Percentiles rank a stretch among this genome's conserved stretches.
phyloP scores from a whole-genome alignment of 1,140 invertebrate species.

The Littorina saxatilis region DNA sequence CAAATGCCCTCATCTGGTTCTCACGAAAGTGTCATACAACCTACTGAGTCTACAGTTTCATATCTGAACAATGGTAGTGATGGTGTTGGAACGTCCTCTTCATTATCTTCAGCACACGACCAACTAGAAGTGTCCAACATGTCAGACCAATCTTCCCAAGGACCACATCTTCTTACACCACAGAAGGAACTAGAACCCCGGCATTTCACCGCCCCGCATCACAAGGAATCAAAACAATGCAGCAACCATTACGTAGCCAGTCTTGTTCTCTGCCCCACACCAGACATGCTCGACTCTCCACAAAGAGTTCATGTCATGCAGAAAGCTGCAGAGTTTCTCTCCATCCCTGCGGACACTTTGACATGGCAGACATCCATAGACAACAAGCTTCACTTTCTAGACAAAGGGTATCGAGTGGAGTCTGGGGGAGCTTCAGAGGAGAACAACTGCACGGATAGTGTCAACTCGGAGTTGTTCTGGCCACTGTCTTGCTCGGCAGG shows the following conservation, averaged over 20 bases:
- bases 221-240: not conserved
- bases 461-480: constrained; percentile 37
- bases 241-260: not conserved
- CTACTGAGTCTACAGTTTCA: too few species aligned
- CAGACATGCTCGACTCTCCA: not conserved
- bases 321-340: constrained; percentile 3
- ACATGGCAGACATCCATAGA: not conserved
- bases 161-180: too few species aligned
- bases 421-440: not conserved
- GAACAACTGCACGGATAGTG: not conserved
- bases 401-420: not conserved
- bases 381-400: not conserved
- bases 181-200: too few species aligned
- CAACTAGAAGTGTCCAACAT: too few species aligned
- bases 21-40: too few species aligned
- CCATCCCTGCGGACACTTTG: not conserved
- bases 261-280: not conserved
- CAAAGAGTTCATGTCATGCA: not conserved
- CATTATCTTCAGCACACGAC: too few species aligned
- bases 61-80: too few species aligned
- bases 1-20: too few species aligned
- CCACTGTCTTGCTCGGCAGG: constrained; percentile 30
- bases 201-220: too few species aligned
- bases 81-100: too few species aligned
- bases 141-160: too few species aligned